phyloP scores from a whole-genome alignment of 2,888 invertebrate genomes.

The Formica aserva region DNA sequence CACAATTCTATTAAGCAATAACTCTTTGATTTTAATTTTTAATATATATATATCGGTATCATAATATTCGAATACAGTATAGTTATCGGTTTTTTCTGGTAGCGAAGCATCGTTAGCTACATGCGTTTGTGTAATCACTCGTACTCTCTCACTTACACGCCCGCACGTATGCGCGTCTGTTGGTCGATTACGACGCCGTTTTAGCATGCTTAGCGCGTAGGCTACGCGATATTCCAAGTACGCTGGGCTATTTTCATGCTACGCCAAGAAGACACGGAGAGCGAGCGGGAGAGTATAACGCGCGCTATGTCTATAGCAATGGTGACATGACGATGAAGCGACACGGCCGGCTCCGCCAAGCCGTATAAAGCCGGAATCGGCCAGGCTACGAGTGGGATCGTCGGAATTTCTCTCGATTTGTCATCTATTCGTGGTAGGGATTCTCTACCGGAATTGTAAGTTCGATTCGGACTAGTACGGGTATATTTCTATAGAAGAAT shows the following conservation, averaged over 20 bases:
- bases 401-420: constrained; percentile 63
- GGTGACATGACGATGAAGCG: constrained; percentile 56
- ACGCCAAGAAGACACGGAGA: constrained; percentile 75
- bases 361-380: constrained; percentile 68
- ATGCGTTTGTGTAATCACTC: constrained; percentile 57
- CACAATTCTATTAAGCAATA: neutral
- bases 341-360: constrained; percentile 42
- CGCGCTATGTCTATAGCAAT: constrained; percentile 56
- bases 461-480: constrained; percentile 5
- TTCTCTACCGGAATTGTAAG: constrained; percentile 17
- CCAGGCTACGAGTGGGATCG: constrained; percentile 47
- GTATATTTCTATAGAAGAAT: neutral
- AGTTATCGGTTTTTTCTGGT: constrained; percentile 9
- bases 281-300: constrained; percentile 41
- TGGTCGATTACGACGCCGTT: constrained; percentile 62
- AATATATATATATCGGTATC: neutral
- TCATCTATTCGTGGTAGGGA: constrained; percentile 56
- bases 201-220: constrained; percentile 79
- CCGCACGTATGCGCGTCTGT: neutral
- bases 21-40: neutral
- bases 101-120: constrained; percentile 1
- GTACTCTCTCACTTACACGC: constrained; percentile 43
- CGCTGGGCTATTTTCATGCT: constrained; percentile 80
- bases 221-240: constrained; percentile 79
- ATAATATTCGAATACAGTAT: neutral